Percentiles rank a stretch among this genome's conserved stretches.
These are phyloP conservation scores for Labeo calbasu DNA, from an alignment of 2,797 vertebrate species.

Conservation along the genomic window DNA sequence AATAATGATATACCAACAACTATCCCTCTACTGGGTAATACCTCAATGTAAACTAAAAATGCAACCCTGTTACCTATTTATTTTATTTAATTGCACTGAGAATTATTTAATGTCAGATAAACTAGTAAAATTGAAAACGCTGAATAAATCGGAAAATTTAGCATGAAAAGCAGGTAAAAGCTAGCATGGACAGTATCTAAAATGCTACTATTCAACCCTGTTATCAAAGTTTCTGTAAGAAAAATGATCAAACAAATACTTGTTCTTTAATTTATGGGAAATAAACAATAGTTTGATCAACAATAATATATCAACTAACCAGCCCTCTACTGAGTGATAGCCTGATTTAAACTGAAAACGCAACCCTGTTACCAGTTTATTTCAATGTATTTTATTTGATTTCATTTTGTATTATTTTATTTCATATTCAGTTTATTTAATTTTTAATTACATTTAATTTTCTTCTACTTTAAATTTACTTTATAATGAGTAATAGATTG, in stretches of 20 bases:
- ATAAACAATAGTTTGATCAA: neutral
- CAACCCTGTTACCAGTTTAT: neutral
- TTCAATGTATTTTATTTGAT: neutral
- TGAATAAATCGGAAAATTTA: too few species aligned
- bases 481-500: neutral
- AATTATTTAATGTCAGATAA: too few species aligned
- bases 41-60: too few species aligned
- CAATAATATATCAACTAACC: neutral
- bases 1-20: too few species aligned
- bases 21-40: too few species aligned
- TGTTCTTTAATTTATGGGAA: too few species aligned
- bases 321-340: neutral
- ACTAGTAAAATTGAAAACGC: too few species aligned
- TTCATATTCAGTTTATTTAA: neutral
- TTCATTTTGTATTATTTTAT: neutral
- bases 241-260: neutral
- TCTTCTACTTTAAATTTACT: neutral
- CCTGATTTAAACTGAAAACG: neutral
- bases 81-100: too few species aligned
- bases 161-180: too few species aligned
- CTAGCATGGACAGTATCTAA: too few species aligned
- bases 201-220: neutral
- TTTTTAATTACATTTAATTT: neutral
- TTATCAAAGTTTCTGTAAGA: neutral
- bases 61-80: too few species aligned